Evolutionary conservation across 1,140 invertebrate species (phyloP), one percentile per base, ranked within the genome.

Genomic region (Probaryconus sp.): DNA sequence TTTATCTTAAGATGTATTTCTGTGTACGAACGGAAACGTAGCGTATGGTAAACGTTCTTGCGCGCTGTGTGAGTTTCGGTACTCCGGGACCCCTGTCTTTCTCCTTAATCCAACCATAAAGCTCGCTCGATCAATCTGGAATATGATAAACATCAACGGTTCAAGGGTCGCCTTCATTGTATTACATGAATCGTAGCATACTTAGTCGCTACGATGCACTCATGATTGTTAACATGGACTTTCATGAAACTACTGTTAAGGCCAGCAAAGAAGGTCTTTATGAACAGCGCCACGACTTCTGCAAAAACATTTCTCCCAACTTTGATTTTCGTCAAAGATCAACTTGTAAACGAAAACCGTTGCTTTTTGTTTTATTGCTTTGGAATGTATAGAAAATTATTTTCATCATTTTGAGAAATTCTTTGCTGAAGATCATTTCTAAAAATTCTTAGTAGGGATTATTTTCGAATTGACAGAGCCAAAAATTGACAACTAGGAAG

Each of bases 161-260:
- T 63, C 61, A 18, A 5, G 17, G 70, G 70, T 67, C 63, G 50
- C 28, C 40, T 55, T 73, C 63, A 67, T 73, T 73, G 61, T 61
- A 63, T 73, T 73, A 67, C 70, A 63, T 58, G 69, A 73, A 73
- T 61, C 55, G 69, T 61, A 61, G 69, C 61, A 61, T 65, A 60
- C 47, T 35, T 61, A 13, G 53, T 38, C 33, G 69, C 51, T 58
- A 53, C 42, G n/a, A 37, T 21, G 10, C 51, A 58, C 35, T 50
- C 24, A 17, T 9, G 64, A 58, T 71, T 51, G 51, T 71, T 71
- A 58, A 43, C 28, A 64, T 56, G 50, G 33, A 58, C 58, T 63
- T 71, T 56, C 50, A 71, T 71, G 50, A 56, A 71, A 71, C 58
- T 71, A 63, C 67, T 71, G 67, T 71, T 71, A 55, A 55, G 67